Base-by-base conservation (phyloP, 2,797 vertebrate genomes). In the Platyrinchus mystaceus region DNA sequence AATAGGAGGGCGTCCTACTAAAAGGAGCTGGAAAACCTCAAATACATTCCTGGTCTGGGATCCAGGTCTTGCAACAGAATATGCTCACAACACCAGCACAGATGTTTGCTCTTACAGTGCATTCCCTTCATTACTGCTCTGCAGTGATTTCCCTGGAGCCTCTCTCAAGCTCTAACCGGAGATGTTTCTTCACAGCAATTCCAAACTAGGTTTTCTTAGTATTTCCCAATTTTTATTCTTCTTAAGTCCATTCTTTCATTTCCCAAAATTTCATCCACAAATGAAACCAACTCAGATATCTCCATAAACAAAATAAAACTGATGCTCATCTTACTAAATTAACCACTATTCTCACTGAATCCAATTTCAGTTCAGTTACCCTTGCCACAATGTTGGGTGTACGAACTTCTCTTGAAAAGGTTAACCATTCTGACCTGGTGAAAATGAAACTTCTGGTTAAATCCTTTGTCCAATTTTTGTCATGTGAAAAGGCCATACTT, bases 321-420 rank as follows among this genome's bases (percentile, higher is more conserved):
- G n/a, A 47, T 22, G 30, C 7, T 59, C 6, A 36, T 76, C 26
- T 71, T 81, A 60, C 39, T 50, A 81, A 67, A 55, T 63, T 55
- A 74, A 24, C 30, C 1, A 0, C 12, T 77, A 9, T 76, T 89
- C 30, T 50, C 46, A 46, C 17, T 82, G 77, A 56, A 43, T 53
- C 46, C 21, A 43, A 2, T 50, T 68, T 46, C 0, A 0, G 4
- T 53, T 84, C 46, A 53, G 62, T 68, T 53, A 34, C 17, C 17
- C 37, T 52, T 78, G 28, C 77, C 58, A 87, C 32, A 12, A 7
- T 17, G 4, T n/a, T 0, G 0, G 39, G 9, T 26, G 9, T 44
- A 64, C 12, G 9, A 49, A 2, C 2, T 62, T 82, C 49, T 87
- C 78, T 53, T 49, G 37, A 63, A 81, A 87, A 71, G 7, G 58